phyloP scores from a whole-genome alignment of 2,113 vertebrate genomes.

The Coregonus clupeaformis region DNA sequence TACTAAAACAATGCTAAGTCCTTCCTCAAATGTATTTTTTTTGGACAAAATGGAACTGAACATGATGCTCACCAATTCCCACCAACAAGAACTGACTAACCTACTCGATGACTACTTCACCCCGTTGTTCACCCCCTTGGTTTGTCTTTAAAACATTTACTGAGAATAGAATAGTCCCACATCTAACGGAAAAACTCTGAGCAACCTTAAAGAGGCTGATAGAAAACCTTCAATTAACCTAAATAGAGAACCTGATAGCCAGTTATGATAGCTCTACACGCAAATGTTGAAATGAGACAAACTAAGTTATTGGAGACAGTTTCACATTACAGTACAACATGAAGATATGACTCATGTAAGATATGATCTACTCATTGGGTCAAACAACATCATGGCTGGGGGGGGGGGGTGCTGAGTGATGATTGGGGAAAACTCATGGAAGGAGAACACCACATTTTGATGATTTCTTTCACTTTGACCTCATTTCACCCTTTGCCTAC shows the following conservation, averaged over 20 bases:
- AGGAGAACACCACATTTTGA: neutral
- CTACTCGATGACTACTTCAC: too few species aligned
- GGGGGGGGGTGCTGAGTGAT: neutral
- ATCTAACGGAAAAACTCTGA: neutral
- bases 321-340: conserved; percentile 2
- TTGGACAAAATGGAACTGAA: too few species aligned
- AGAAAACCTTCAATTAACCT: neutral
- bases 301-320: neutral
- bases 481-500: conserved; percentile 66
- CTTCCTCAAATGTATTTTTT: too few species aligned
- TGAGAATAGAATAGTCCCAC: neutral
- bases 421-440: too few species aligned
- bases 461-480: conserved; percentile 42
- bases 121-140: too few species aligned
- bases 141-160: too few species aligned
- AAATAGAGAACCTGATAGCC: neutral
- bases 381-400: neutral
- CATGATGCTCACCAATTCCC: too few species aligned
- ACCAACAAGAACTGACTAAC: too few species aligned
- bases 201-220: neutral
- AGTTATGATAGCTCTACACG: neutral
- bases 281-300: conserved; percentile 3
- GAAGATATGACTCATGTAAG: conserved; percentile 4
- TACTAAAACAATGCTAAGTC: too few species aligned
- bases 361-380: neutral